A percentile compares a stretch with the other conserved stretches of the same genome.
phyloP scores from a whole-genome alignment of 2,797 vertebrate genomes.

The Spondyliosoma cantharus region DNA sequence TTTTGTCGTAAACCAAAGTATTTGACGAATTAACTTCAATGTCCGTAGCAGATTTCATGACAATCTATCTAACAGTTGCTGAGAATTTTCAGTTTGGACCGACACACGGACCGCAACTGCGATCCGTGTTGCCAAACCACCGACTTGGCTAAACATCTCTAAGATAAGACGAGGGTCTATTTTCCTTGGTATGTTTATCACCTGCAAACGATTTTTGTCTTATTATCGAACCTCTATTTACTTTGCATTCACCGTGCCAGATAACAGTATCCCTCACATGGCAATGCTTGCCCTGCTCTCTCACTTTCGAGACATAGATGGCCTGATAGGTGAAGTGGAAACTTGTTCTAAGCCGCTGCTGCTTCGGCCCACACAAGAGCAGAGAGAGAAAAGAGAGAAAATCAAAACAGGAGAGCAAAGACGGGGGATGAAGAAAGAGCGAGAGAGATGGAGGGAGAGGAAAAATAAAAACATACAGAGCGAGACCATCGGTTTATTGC shows the following conservation, averaged over 20 bases:
- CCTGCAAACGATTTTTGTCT: constrained; percentile 75
- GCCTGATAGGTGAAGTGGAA: constrained; percentile 81
- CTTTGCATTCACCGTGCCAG: constrained; percentile 71
- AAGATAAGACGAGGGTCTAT: constrained; percentile 37
- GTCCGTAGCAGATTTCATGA: background rate
- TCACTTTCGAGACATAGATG: constrained; percentile 81
- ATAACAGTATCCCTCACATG: constrained; percentile 79
- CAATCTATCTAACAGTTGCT: constrained; percentile 8
- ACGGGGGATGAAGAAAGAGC: constrained; percentile 24
- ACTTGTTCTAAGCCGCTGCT: constrained; percentile 77
- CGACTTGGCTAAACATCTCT: constrained; percentile 43
- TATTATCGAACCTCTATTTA: constrained; percentile 72
- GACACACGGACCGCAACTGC: constrained; percentile 23
- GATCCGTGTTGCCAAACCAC: constrained; percentile 24
- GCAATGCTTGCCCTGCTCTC: constrained; percentile 76
- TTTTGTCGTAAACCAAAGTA: background rate
- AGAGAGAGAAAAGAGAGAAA: constrained; percentile 64
- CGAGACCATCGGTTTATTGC: background rate
- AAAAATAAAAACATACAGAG: constrained; percentile 37
- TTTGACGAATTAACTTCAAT: background rate
- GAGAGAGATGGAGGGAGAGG: constrained; percentile 11
- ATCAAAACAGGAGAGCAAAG: constrained; percentile 55
- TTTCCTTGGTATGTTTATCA: constrained; percentile 69
- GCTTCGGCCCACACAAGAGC: constrained; percentile 78
- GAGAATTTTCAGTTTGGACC: constrained; percentile 28